These are phyloP conservation scores for Falco punctatus DNA, from an alignment of 2,113 vertebrate species.

Conservation along the genomic window DNA sequence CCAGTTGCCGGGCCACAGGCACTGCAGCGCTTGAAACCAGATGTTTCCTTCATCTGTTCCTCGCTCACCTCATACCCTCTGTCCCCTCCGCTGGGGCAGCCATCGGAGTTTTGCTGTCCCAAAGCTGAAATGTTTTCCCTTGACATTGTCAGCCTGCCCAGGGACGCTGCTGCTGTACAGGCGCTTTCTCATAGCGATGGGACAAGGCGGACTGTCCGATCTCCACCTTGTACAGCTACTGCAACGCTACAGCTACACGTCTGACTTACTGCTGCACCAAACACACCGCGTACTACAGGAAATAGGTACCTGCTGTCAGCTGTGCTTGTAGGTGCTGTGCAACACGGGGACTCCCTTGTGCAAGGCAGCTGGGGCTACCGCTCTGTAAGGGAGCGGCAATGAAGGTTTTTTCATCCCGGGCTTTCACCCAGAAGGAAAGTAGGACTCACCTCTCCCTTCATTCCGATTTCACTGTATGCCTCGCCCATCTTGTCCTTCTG, in stretches of 20 bases:
- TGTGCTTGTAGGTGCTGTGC: background rate
- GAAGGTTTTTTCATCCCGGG: background rate
- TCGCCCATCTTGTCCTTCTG: slow-evolving; percentile 81
- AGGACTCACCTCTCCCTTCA: slow-evolving; percentile 77
- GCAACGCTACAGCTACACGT: rapidly evolving
- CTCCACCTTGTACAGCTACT: background rate
- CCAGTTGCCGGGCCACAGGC: background rate
- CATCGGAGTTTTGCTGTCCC: background rate
- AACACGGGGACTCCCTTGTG: too few species aligned
- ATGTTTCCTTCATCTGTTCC: background rate
- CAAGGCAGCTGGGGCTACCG: background rate
- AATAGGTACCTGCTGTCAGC: background rate
- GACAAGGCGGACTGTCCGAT: background rate
- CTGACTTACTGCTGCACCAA: background rate
- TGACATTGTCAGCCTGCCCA: rapidly evolving
- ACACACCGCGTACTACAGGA: background rate
- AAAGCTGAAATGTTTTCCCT: background rate
- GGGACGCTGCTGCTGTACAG: background rate
- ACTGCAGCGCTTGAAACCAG: background rate
- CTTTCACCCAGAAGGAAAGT: background rate
- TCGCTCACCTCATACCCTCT: background rate
- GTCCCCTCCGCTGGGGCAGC: background rate
- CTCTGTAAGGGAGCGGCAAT: background rate
- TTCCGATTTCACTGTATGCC: slow-evolving; percentile 79
- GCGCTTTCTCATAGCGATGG: background rate